phyloP scores from a whole-genome alignment of 2,888 invertebrate species.

The Encarsia formosa region DNA sequence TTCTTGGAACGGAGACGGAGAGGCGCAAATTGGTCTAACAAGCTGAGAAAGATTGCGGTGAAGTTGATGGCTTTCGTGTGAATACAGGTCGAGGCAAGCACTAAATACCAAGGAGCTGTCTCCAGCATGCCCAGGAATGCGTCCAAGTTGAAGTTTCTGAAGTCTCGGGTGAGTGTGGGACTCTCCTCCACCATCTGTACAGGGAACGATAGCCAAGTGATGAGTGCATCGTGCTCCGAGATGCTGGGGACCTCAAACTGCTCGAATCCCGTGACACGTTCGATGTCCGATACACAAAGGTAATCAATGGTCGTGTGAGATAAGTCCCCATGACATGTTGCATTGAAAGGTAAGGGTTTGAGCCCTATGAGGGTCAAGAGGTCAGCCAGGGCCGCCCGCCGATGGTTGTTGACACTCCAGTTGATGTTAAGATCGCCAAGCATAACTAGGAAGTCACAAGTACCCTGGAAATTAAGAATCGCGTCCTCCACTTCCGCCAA shows the following conservation, averaged over 20 bases:
- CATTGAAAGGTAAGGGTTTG: not conserved
- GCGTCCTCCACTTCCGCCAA: not conserved
- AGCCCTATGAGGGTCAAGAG: not conserved
- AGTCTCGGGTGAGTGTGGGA: no score
- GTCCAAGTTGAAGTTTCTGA: no score
- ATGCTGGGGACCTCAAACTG: not conserved
- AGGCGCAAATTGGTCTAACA: no score
- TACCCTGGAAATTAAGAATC: not conserved
- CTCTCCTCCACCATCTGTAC: no score
- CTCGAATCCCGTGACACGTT: not conserved
- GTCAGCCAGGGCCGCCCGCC: not conserved
- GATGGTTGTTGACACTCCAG: no score
- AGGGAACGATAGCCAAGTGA: not conserved
- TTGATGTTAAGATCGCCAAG: constrained; percentile 1
- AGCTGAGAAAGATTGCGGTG: no score
- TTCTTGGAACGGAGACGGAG: no score
- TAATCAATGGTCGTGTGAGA: not conserved
- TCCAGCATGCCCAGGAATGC: no score
- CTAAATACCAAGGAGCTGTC: no score
- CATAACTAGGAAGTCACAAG: not conserved
- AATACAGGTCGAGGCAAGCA: no score
- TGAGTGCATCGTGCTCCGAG: not conserved
- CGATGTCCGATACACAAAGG: not conserved
- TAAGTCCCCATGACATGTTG: not conserved
- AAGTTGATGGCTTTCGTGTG: no score